These are phyloP conservation scores for Simalia tracyae DNA, from an alignment of 2,797 vertebrate genomes.

Conservation along the genomic window DNA sequence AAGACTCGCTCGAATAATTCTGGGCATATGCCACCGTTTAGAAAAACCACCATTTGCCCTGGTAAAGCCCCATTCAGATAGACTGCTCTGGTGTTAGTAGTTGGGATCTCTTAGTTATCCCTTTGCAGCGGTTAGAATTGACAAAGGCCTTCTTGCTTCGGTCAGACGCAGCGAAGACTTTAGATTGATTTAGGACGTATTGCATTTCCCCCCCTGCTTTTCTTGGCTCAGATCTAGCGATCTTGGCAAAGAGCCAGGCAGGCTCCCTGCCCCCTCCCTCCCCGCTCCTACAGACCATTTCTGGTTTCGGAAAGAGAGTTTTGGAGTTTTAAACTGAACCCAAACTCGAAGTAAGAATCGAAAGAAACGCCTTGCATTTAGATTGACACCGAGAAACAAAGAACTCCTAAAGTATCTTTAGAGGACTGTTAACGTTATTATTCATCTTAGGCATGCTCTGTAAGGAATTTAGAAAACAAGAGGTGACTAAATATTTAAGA, in stretches of 20 bases:
- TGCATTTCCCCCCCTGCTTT: neutral
- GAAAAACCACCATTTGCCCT: neutral
- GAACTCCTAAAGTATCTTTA: rapidly evolving
- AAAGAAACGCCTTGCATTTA: neutral
- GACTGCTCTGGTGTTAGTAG: neutral
- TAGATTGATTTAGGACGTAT: neutral
- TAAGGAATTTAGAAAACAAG: neutral
- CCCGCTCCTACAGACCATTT: neutral
- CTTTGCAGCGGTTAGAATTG: no score
- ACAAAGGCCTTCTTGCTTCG: neutral
- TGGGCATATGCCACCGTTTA: neutral
- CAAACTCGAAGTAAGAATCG: neutral
- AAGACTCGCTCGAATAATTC: neutral
- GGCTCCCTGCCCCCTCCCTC: no score
- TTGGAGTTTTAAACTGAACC: neutral
- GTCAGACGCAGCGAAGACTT: neutral
- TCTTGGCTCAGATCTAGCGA: neutral
- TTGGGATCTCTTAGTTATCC: neutral
- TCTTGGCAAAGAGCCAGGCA: conserved; percentile 34
- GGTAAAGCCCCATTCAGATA: neutral
- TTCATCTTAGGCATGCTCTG: neutral
- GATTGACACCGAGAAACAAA: neutral
- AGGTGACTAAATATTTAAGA: neutral
- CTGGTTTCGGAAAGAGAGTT: neutral
- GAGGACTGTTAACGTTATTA: neutral